Evolutionary conservation across 2,888 invertebrate species (phyloP).

Genomic region (Zhuqinia jingwanae): DNA sequence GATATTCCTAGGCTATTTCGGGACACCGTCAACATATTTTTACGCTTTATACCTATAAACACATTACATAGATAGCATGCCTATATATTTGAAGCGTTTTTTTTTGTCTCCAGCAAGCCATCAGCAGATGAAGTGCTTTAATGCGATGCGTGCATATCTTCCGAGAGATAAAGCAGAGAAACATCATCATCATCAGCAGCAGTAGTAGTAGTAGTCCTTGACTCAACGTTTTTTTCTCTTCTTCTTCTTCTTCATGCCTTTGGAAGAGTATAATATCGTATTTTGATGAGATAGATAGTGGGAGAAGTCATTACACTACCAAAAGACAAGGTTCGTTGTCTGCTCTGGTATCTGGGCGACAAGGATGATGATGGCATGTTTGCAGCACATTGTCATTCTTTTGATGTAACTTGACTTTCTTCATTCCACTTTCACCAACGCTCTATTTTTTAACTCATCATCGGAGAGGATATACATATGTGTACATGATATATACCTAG

Average conservation of each 20-base stretch:
- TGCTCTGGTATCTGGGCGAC: not conserved
- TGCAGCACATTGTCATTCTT: conserved; percentile 47
- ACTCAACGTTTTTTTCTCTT: conserved; percentile 34
- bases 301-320: conserved; percentile 10
- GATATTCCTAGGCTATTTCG: not conserved
- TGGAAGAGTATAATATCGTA: conserved; percentile 32
- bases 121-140: conserved; percentile 28
- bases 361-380: conserved; percentile 42
- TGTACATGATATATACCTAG: too few species aligned
- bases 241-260: too few species aligned
- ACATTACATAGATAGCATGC: too few species aligned
- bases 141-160: conserved; percentile 55
- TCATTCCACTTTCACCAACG: not conserved
- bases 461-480: too few species aligned
- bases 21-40: too few species aligned
- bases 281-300: conserved; percentile 20
- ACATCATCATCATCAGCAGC: too few species aligned
- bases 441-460: too few species aligned
- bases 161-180: conserved; percentile 57
- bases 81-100: not conserved
- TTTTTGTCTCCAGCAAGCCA: not conserved
- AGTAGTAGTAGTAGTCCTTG: conserved; percentile 8
- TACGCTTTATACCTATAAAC: too few species aligned
- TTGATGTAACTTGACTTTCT: conserved; percentile 15
- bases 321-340: too few species aligned